A percentile compares a stretch with the other conserved stretches of the same genome.
These are phyloP conservation scores for Netelia inedita DNA, from an alignment of 2,888 invertebrate species.

Conservation along the genomic window DNA sequence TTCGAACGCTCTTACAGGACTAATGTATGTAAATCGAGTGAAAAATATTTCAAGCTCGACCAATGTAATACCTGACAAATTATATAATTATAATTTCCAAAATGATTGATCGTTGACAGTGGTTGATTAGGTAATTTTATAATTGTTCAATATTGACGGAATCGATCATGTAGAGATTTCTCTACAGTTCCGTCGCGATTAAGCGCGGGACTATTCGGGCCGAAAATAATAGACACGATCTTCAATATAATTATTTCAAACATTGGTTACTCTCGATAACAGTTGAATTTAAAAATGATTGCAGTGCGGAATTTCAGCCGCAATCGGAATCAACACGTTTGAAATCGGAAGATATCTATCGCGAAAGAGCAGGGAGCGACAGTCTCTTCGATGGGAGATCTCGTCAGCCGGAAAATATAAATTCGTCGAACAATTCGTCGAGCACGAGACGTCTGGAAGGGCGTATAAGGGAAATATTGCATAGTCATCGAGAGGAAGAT, in stretches of 20 bases:
- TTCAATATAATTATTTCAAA: no score
- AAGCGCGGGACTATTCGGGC: no score
- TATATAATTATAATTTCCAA: no score
- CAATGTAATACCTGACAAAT: no score
- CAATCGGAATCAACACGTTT: slow-evolving; percentile 78
- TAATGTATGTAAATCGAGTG: slow-evolving; percentile 52
- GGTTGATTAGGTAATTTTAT: no score
- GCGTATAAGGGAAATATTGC: slow-evolving; percentile 42
- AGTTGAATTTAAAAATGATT: slow-evolving; percentile 42
- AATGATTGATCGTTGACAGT: no score
- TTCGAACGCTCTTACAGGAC: slow-evolving; percentile 46
- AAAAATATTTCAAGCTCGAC: slow-evolving; percentile 39
- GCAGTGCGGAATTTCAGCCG: slow-evolving; percentile 77
- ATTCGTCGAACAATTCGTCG: slow-evolving; percentile 59
- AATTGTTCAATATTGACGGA: no score
- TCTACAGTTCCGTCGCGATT: no score
- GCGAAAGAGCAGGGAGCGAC: slow-evolving; percentile 78
- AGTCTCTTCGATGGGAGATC: slow-evolving; percentile 75
- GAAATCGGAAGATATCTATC: slow-evolving; percentile 80
- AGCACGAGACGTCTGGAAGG: slow-evolving; percentile 47
- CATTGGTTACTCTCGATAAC: neutral
- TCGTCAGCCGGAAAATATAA: slow-evolving; percentile 63
- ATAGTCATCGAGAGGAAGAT: slow-evolving; percentile 71
- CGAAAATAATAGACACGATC: no score
- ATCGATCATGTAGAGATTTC: no score